Base-by-base conservation (phyloP, 2,797 vertebrate genomes). In the Silurus aristotelis region DNA sequence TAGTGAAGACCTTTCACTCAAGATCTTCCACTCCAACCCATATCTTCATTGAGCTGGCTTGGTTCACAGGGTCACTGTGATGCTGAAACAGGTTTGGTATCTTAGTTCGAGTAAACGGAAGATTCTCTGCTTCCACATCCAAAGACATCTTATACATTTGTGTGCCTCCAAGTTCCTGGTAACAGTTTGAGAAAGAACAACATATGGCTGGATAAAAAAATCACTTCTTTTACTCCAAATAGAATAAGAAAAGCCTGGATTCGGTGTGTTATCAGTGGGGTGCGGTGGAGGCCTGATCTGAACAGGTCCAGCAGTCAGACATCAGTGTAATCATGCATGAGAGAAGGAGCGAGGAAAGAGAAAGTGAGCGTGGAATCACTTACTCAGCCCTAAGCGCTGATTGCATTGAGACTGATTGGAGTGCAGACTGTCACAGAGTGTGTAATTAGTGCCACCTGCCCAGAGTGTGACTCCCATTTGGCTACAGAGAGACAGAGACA, bases 381-480 rank as follows among this genome's bases (percentile, higher is more conserved):
- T 61, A 60, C 38, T 46, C 82, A 70, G 72, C 60, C 27, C 80
- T 75, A 66, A 79, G 67, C 82, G n/a, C 84, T 88, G 89, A 87
- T 87, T 89, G 85, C 89, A 63, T 85, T 87, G 68, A 82, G 78
- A 82, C 83, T 88, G 85, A 88, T 89, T 88, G 78, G 85, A 88
- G 86, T 79, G 77, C 76, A 83, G 80, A 78, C 71, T 73, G 85
- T 82, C 83, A 58, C 67, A 84, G 84, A 73, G 72, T 64, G 66
- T 77, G 63, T 88, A 88, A 89, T 89, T 86, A 88, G 82, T 91
- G 82, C 90, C 86, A 64, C 67, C 90, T 92, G 91, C 92, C 90
- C 89, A 61, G 86, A 82, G 84, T 86, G 70, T 91, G 89, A 92
- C 92, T 90, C 81, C 72, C 80, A 70, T 85, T 87, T 84, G 19